Evolutionary conservation across 2,888 invertebrate species (phyloP).

Genomic region (Chrysina gloriosa): DNA sequence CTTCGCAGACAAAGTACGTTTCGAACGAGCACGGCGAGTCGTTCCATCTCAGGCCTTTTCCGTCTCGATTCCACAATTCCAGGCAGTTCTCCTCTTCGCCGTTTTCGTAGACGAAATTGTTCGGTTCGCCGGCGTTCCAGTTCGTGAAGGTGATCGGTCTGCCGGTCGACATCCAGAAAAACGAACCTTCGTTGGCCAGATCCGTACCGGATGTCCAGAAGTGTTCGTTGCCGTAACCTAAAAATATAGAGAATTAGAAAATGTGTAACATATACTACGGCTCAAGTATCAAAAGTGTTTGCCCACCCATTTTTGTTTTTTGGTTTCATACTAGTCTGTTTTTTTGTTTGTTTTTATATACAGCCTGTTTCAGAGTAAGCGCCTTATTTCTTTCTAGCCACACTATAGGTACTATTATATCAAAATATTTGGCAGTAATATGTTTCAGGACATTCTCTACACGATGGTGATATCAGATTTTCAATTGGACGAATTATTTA

Average conservation of each 20-base stretch:
- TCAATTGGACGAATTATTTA: too few relatives aligned
- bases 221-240: constrained; percentile 89
- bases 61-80: constrained; percentile 92
- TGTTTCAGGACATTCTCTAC: too few relatives aligned
- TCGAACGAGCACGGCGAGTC: constrained; percentile 94
- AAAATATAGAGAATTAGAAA: constrained; percentile 50
- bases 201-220: constrained; percentile 95
- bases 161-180: constrained; percentile 95
- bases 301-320: too few relatives aligned
- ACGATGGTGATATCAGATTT: too few relatives aligned
- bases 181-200: constrained; percentile 89
- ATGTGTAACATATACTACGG: neutral
- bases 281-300: neutral
- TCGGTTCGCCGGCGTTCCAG: constrained; percentile 94
- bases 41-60: constrained; percentile 93
- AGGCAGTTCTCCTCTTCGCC: constrained; percentile 93
- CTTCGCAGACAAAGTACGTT: constrained; percentile 93
- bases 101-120: constrained; percentile 93
- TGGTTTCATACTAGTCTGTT: too few relatives aligned
- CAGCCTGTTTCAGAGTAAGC: too few relatives aligned
- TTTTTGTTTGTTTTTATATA: too few relatives aligned
- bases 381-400: too few relatives aligned
- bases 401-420: too few relatives aligned
- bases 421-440: too few relatives aligned
- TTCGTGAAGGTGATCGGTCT: constrained; percentile 90